Conservation (phyloP, 2,113 vertebrate genomes). For the Cathartes aura region DNA sequence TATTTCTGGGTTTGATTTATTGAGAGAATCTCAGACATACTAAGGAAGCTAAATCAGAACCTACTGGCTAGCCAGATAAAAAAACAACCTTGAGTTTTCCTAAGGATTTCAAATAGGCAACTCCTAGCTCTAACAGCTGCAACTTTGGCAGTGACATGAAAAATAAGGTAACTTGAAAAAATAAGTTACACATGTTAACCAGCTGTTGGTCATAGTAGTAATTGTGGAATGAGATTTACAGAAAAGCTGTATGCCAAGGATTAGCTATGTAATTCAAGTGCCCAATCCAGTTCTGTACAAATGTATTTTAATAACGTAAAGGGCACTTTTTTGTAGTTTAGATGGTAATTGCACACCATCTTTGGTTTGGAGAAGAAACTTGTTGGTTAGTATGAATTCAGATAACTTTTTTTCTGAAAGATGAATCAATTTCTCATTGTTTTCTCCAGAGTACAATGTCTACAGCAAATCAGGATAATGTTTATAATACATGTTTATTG, state of each 20-base stretch:
- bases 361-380: neutral
- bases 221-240: neutral
- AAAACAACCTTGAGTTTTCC: neutral
- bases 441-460: neutral
- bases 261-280: neutral
- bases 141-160: neutral
- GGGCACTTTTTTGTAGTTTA: neutral
- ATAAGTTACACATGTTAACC: neutral
- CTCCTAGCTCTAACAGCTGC: neutral
- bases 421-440: neutral
- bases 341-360: neutral
- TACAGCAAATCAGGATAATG: neutral
- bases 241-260: neutral
- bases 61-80: neutral
- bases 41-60: neutral
- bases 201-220: constrained; percentile 11
- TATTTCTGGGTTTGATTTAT: neutral
- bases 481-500: neutral
- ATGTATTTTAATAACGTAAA: neutral
- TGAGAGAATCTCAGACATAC: neutral
- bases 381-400: neutral
- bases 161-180: constrained; percentile 3
- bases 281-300: neutral
- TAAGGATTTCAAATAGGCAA: neutral
- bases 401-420: neutral